Base-by-base conservation (phyloP, 64 coral and sea anemone genomes). In the Porites lutea region DNA sequence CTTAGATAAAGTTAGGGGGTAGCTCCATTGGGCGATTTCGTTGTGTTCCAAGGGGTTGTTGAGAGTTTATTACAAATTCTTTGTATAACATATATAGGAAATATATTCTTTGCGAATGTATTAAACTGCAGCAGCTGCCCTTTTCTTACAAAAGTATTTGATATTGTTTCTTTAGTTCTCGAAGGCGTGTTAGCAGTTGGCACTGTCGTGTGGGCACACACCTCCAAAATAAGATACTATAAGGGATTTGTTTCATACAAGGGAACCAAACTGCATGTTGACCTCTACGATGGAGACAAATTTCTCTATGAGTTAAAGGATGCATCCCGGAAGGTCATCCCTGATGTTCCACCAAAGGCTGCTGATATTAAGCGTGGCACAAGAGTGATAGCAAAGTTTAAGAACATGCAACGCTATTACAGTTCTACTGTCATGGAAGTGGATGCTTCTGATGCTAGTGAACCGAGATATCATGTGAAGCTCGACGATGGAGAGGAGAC, bases 201-300 rank as follows among this genome's bases (percentile, higher is more conserved):
- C 13, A 91, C 91, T 16, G 87, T 88, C 14, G 95, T 97, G 3
- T 97, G 88, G 92, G 95, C 95, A 20, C 65, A 84, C 46, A 88
- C 88, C 69, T 82, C 82, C 8, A 78, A 83, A n/a, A 90, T 88
- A 13, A 75, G 45, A 0, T 97, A 97, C 82, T 94, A 48, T 77
- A 71, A 93, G 48, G 95, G 92, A 12, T 97, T 93, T 65, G 80
- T 97, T 2, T 83, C 95, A 3, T 94, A 91, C 92, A 97, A 94
- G 69, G 95, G 92, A 19, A 82, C 95, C 23, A 97, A 94, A 19
- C 59, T 97, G 7, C 95, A 97, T 48, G 92, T 97, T 67, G 95
- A 97, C 60, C 90, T 97, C 48, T 94, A 94, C 15, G 92, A 94
- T 21, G 90, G 95, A 21, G 92, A 97, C 53, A 97, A 97, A 18